Conservation (phyloP, 2,113 vertebrate species). For the Cyanoderma ruficeps region DNA sequence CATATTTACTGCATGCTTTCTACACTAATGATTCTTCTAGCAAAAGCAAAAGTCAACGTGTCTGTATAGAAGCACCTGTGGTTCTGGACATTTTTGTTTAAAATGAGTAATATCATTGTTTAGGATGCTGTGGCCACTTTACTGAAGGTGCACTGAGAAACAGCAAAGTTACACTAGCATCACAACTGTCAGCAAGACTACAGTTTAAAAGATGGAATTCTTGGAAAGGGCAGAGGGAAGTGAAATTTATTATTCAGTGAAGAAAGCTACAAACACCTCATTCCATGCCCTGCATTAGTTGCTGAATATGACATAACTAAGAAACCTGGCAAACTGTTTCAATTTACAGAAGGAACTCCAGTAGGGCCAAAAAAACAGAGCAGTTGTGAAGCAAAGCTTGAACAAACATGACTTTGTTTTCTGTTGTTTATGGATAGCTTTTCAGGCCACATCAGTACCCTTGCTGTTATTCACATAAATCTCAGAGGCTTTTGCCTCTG, state of each 20-base stretch:
- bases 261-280: not conserved
- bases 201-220: not conserved
- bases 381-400: not conserved
- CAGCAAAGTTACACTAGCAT: not conserved
- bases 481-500: not conserved
- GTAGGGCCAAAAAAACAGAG: not conserved
- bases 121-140: not conserved
- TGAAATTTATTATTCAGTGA: not conserved
- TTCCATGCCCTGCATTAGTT: not conserved
- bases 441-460: not conserved
- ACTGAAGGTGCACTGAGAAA: not conserved
- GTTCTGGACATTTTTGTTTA: not conserved
- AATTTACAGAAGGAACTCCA: not conserved
- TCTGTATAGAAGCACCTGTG: not conserved
- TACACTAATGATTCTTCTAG: not conserved
- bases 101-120: not conserved
- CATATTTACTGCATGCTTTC: not conserved
- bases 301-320: not conserved
- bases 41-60: not conserved
- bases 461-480: not conserved
- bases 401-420: conserved; percentile 41
- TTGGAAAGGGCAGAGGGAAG: not conserved
- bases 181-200: not conserved
- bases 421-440: not conserved
- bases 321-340: not conserved